These are phyloP conservation scores for Ectemnius cavifrons DNA, from an alignment of 2,888 invertebrate genomes.

Conservation along the genomic window DNA sequence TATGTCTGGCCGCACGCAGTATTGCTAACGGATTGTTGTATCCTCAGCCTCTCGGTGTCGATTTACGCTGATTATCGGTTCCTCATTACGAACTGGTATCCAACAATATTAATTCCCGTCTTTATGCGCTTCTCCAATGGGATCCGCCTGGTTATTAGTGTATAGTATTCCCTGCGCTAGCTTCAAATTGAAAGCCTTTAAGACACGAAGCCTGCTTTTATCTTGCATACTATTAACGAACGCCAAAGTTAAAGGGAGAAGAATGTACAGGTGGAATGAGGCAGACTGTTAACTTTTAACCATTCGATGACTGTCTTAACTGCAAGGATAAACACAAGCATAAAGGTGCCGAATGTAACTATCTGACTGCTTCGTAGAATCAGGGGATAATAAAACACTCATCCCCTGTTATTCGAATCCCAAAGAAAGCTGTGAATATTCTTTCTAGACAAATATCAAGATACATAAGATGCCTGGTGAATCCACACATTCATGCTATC, in stretches of 20 bases:
- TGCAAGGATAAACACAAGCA: constrained; percentile 46
- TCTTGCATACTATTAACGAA: constrained; percentile 14
- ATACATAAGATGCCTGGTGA: too few relatives aligned
- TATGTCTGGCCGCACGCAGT: too few relatives aligned
- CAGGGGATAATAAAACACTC: neutral
- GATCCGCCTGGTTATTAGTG: constrained; percentile 43
- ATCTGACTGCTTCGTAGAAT: constrained; percentile 23
- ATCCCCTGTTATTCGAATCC: too few relatives aligned
- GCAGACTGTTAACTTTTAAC: constrained; percentile 7
- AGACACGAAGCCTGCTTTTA: neutral
- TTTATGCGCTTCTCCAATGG: constrained; percentile 20
- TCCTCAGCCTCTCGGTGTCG: constrained; percentile 22
- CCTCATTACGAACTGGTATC: constrained; percentile 26
- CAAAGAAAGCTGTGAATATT: too few relatives aligned
- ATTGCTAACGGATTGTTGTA: constrained; percentile 11
- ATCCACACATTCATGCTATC: too few relatives aligned
- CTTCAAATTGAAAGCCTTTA: constrained; percentile 38
- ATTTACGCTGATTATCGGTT: constrained; percentile 42
- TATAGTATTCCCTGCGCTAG: constrained; percentile 22
- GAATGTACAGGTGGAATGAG: constrained; percentile 14
- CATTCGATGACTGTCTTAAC: constrained; percentile 26
- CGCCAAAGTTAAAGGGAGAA: constrained; percentile 18
- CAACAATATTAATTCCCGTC: constrained; percentile 35
- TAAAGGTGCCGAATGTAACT: constrained; percentile 33
- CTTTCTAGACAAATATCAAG: too few relatives aligned